These are phyloP conservation scores for Rhagologus leucostigma DNA, from an alignment of 2,113 vertebrate genomes.

Conservation along the genomic window DNA sequence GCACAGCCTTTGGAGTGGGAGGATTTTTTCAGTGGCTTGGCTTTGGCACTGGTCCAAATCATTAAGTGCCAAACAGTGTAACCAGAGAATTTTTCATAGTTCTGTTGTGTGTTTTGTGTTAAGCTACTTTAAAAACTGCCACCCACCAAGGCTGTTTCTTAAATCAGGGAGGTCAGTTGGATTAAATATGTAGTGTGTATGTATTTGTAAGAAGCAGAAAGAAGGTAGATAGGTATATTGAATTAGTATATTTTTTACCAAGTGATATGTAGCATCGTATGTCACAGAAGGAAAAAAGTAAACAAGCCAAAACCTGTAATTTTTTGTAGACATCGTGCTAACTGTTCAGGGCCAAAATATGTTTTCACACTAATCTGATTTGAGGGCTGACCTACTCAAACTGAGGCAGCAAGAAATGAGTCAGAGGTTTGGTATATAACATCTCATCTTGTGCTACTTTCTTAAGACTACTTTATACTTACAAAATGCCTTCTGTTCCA, in stretches of 20 bases:
- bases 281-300: background rate
- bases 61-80: conserved; percentile 30
- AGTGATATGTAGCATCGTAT: background rate
- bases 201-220: background rate
- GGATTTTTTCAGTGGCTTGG: conserved; percentile 19
- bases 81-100: conserved; percentile 2
- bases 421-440: background rate
- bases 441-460: background rate
- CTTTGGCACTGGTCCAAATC: conserved; percentile 58
- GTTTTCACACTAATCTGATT: background rate
- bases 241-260: background rate
- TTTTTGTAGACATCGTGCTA: background rate
- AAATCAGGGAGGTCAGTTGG: conserved; percentile 21
- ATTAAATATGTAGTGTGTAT: background rate
- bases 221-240: background rate
- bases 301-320: background rate
- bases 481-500: background rate
- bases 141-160: conserved; percentile 35
- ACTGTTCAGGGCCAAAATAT: background rate
- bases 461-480: background rate
- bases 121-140: conserved; percentile 43
- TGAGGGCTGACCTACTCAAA: background rate
- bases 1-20: conserved; percentile 23
- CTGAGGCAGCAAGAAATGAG: background rate
- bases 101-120: conserved; percentile 40